Conservation (phyloP, 2,888 invertebrate genomes). For the Clusia tigrina region DNA sequence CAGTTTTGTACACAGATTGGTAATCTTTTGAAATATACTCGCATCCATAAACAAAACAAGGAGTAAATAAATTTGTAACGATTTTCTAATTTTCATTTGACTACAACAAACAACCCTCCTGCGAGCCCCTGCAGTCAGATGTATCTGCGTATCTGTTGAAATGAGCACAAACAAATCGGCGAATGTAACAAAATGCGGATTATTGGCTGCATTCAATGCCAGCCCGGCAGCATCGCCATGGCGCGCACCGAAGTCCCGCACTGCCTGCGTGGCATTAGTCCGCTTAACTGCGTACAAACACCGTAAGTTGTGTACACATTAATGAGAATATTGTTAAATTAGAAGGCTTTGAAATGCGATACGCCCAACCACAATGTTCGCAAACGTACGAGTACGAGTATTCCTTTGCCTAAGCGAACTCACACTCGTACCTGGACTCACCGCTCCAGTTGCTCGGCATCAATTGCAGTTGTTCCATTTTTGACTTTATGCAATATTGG, state of each 20-base stretch:
- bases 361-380: conserved; percentile 49
- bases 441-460: no score
- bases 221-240: conserved; percentile 6
- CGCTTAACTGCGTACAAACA: conserved; percentile 36
- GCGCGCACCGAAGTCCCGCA: background rate
- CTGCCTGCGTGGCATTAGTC: conserved; percentile 29
- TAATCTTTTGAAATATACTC: conserved; percentile 31
- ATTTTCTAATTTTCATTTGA: conserved; percentile 54
- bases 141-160: conserved; percentile 50
- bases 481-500: background rate
- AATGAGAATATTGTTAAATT: conserved; percentile 64
- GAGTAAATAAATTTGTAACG: conserved; percentile 56
- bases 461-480: background rate
- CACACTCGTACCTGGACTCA: background rate
- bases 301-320: conserved; percentile 52
- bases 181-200: conserved; percentile 58
- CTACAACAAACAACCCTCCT: conserved; percentile 48
- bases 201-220: conserved; percentile 29
- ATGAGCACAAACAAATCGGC: conserved; percentile 48
- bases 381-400: no score
- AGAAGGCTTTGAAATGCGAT: conserved; percentile 62
- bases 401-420: background rate
- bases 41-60: conserved; percentile 31
- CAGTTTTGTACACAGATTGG: no score
- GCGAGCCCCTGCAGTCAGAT: background rate